Evolutionary conservation across 2,113 vertebrate species (phyloP).

Genomic region (Megalops atlanticus): DNA sequence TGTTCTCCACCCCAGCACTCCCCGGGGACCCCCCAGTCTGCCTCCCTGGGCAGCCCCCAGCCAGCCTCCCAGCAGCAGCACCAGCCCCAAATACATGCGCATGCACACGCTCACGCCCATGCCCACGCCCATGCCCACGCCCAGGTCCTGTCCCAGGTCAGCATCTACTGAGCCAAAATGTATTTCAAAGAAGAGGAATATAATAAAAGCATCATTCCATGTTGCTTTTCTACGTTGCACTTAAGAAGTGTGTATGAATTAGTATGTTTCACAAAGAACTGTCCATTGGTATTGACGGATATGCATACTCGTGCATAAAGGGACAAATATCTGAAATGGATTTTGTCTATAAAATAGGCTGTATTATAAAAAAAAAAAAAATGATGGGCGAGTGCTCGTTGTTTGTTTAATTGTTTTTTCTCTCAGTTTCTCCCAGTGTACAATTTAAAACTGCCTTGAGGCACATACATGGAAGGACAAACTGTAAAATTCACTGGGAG

Average conservation of each 20-base stretch:
- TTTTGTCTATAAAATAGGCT: slow-evolving; percentile 93
- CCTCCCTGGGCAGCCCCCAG: slow-evolving; percentile 89
- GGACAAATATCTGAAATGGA: slow-evolving; percentile 72
- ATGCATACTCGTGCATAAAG: slow-evolving; percentile 81
- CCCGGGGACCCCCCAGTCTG: slow-evolving; percentile 79
- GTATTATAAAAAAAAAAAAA: slow-evolving; percentile 57
- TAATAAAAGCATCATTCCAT: slow-evolving; percentile 69
- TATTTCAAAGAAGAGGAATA: slow-evolving; percentile 63
- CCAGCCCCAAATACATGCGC: slow-evolving; percentile 88
- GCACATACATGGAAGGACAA: slow-evolving; percentile 52
- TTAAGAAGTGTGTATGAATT: slow-evolving; percentile 74
- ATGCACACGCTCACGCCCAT: slow-evolving; percentile 87
- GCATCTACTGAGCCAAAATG: slow-evolving; percentile 91
- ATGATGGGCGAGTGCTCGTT: slow-evolving; percentile 52
- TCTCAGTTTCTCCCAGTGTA: slow-evolving; percentile 55
- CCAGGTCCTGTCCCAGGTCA: slow-evolving; percentile 94
- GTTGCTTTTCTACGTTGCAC: slow-evolving; percentile 77
- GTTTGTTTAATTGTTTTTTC: slow-evolving; percentile 65
- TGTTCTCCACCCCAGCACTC: slow-evolving; percentile 95
- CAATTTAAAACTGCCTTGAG: slow-evolving; percentile 56
- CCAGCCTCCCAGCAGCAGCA: slow-evolving; percentile 83
- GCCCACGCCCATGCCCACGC: slow-evolving; percentile 81
- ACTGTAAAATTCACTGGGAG: slow-evolving; percentile 48
- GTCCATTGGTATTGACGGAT: slow-evolving; percentile 81
- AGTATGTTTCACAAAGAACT: slow-evolving; percentile 74